These are phyloP conservation scores for Prunella fulvescens DNA, from an alignment of 2,113 vertebrate genomes.

Conservation along the genomic window DNA sequence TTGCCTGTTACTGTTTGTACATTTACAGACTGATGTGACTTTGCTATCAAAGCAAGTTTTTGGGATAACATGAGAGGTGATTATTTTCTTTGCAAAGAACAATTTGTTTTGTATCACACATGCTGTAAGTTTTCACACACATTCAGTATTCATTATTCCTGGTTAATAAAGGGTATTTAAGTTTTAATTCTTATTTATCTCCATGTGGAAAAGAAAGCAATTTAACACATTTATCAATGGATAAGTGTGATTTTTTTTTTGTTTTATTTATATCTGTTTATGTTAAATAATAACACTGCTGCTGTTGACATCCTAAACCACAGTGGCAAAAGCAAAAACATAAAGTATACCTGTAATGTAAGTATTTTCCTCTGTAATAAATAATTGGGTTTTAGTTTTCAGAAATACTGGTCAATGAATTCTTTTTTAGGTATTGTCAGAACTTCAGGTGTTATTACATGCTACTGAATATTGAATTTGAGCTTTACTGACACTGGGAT, in stretches of 20 bases:
- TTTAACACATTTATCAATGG: not conserved
- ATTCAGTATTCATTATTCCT: not conserved
- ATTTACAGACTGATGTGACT: not conserved
- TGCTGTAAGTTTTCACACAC: not conserved
- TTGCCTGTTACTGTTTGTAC: not conserved
- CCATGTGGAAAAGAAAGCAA: not conserved
- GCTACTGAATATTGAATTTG: not conserved
- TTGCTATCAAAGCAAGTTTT: not conserved
- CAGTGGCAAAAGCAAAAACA: not conserved
- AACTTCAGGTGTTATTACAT: not conserved
- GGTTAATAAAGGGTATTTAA: not conserved
- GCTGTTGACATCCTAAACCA: not conserved
- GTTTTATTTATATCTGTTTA: not conserved
- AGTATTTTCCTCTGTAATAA: conserved; percentile 7
- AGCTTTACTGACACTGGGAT: not conserved
- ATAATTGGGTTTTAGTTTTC: not conserved
- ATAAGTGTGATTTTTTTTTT: not conserved
- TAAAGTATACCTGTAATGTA: not conserved
- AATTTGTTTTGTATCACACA: not conserved
- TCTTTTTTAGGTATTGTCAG: not conserved
- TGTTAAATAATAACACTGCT: not conserved
- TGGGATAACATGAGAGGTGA: not conserved
- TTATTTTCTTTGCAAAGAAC: not conserved
- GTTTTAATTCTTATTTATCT: not conserved
- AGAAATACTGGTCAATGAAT: not conserved